phyloP scores from a whole-genome alignment of 2,113 vertebrate species.

The Elaphurus davidianus region DNA sequence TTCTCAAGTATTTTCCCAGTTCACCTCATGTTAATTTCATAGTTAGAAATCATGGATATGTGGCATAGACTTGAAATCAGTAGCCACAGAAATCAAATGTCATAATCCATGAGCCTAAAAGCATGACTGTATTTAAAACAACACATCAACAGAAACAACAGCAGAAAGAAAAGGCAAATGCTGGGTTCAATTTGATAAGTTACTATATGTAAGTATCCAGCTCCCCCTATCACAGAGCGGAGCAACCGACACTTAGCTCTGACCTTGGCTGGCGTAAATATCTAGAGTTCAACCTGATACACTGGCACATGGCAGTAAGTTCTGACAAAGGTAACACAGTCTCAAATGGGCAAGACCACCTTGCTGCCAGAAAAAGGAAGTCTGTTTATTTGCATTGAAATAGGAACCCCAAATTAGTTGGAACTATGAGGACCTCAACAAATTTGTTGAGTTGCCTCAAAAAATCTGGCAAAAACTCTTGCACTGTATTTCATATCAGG shows the following conservation, averaged over 20 bases:
- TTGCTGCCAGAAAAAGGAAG: not conserved
- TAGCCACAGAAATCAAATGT: conserved; percentile 1
- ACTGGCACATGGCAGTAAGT: not conserved
- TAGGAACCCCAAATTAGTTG: not conserved
- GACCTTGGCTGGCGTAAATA: not conserved
- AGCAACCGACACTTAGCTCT: not conserved
- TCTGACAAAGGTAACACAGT: not conserved
- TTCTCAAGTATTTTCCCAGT: not conserved
- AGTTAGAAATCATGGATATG: not conserved
- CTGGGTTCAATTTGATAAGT: not conserved
- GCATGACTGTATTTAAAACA: not conserved
- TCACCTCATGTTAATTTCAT: not conserved
- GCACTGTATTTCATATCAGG: not conserved
- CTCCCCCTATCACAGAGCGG: not conserved
- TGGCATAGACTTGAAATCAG: not conserved
- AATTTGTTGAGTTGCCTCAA: not conserved
- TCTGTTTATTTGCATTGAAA: not conserved
- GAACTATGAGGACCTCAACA: not conserved
- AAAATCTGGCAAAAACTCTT: not conserved
- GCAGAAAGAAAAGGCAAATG: not conserved
- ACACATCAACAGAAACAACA: not conserved
- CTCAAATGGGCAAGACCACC: not conserved
- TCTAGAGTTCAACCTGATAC: not conserved
- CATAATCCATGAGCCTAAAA: not conserved
- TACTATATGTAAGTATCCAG: not conserved